Evolutionary conservation across 2,797 vertebrate genomes (phyloP), one percentile per base, ranked within the genome.

Genomic region (Capromys pilorides): DNA sequence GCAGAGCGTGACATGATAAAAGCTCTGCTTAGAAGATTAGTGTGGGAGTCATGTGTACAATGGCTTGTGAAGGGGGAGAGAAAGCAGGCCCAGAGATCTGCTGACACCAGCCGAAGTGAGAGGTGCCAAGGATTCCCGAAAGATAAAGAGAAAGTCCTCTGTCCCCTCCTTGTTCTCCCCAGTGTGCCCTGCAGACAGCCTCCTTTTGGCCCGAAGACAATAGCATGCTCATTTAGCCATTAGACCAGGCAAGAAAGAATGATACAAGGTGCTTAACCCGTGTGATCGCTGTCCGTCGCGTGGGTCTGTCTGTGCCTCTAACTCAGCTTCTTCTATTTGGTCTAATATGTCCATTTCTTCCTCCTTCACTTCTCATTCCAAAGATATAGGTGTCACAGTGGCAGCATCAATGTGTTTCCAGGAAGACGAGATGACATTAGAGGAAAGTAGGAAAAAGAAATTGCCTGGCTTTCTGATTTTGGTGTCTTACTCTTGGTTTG

Each of bases 1-100:
- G 51, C 51, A 86, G 69, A 8, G 31, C 88, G 67, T 77, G 89
- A 57, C 75, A 36, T 26, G 75, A 77, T 92, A 59, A 92, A 93
- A 69, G 51, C 86, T 73, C 49, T 31, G 12, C 61, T 61, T 49
- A 16, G 80, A 88, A 94, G 66, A 39, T 67, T 2, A 57, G 54
- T 45, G 77, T 78, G 54, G 90, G 64, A 59, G 59, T 19, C 80
- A 75, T 2, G 33, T 54, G 41, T 54, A 5, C 45, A 45, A 16
- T 0, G 61, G 16, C 59, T 41, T 54, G 5, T 21, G 73, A 54
- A 86, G 11, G 13, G 49, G 54, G 18, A 41, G 49, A 10, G 31
- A 4, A 26, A 3, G 28, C 0, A 26, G 49, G 61, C 39, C 36
- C 36, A 51, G 6, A 28, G 31, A n/a, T 1, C 22, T 10, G 33